Evolutionary conservation across 2,113 vertebrate species (phyloP), one percentile per base, ranked within the genome.

Genomic region (Pachycephala philippinensis): DNA sequence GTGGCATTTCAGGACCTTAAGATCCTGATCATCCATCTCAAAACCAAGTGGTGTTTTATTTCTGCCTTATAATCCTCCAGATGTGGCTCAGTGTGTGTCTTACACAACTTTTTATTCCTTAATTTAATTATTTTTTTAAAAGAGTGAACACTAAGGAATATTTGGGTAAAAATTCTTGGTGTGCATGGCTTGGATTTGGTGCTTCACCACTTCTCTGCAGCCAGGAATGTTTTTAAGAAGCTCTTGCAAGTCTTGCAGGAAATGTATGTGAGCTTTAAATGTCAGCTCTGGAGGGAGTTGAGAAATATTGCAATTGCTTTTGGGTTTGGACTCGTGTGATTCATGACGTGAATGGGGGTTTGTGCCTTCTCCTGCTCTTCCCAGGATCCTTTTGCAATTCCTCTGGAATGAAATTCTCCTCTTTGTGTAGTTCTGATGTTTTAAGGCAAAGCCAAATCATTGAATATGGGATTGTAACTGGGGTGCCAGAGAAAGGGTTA

Each of bases 21-120:
- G 91, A 49, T 83, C 95, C 87, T 84, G 50, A 93, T 90, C 97
- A 89, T 93, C 77, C 72, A 68, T 90, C 93, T 95, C 87, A 72
- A 81, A 97, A 84, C 77, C 82, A 89, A 93, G 84, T 60, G 68
- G n/a, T 90, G 72, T 95, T 97, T 54, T 52, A 95, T 97, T 98
- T 97, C 94, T 97, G 65, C 61, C 50, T 76, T 71, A 71, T 37
- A 71, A 72, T 92, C 93, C 85, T 84, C 80, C 95, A 97, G 69
- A 89, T 94, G 85, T 96, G 93, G 78, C 91, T 93, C 57, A 54
- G 30, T 77, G 44, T 71, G 71, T 84, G 72, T 95, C 54, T 95
- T 83, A 66, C 39, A 83, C 31, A 75, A 75, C 57, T 80, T 94
- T 95, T 89, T 10, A 28, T 89, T 87, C 72, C 70, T 94, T 60